A percentile compares a stretch with the other conserved stretches of the same genome.
These are phyloP conservation scores for Heteropelma amictum DNA, from an alignment of 2,888 invertebrate genomes.

Conservation along the genomic window DNA sequence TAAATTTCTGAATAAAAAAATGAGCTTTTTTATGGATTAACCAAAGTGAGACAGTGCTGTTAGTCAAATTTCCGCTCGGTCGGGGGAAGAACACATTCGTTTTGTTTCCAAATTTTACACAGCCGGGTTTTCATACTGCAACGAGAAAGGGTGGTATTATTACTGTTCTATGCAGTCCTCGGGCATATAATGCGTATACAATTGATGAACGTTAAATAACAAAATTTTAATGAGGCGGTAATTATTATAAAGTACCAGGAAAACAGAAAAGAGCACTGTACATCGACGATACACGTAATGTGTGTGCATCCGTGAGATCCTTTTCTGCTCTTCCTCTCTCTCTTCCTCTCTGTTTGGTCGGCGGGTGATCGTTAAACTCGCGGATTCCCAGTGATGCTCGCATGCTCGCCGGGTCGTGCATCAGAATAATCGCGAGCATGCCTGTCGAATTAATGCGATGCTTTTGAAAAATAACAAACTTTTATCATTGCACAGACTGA, in stretches of 20 bases:
- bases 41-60: too few relatives aligned
- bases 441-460: conserved; percentile 33
- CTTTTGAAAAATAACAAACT: background rate
- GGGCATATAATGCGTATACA: conserved; percentile 41
- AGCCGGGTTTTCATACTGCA: too few relatives aligned
- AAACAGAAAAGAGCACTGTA: conserved; percentile 69
- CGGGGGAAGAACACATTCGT: too few relatives aligned
- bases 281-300: conserved; percentile 61
- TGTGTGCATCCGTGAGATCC: conserved; percentile 55
- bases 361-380: conserved; percentile 21
- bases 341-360: conserved; percentile 13
- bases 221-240: conserved; percentile 77
- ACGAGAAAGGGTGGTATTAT: background rate
- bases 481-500: background rate
- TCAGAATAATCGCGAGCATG: conserved; percentile 70
- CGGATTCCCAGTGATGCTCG: conserved; percentile 57
- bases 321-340: conserved; percentile 1
- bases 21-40: too few relatives aligned
- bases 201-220: conserved; percentile 77
- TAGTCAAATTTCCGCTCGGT: too few relatives aligned
- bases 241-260: conserved; percentile 77
- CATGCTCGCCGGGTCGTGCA: conserved; percentile 74
- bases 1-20: too few relatives aligned
- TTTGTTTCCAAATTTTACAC: too few relatives aligned
- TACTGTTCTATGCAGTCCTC: background rate